Conservation (phyloP, 2,888 invertebrate genomes). For the Muschampia plurimacula region DNA sequence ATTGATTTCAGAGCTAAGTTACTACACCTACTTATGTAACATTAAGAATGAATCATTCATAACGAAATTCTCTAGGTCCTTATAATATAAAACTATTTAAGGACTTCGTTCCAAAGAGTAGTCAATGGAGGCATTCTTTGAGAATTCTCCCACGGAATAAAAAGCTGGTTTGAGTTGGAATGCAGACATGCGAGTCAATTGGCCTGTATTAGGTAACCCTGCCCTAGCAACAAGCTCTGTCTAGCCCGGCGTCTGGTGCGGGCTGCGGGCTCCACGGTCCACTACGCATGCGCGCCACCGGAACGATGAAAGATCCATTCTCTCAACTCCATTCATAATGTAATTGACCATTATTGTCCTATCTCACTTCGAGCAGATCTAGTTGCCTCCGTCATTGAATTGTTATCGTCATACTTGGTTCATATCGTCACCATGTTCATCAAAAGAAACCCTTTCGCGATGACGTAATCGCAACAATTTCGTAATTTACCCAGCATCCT, state of each 20-base stretch:
- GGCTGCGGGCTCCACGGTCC: conserved; percentile 19
- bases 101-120: background rate
- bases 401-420: background rate
- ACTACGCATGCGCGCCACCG: conserved; percentile 42
- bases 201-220: conserved; percentile 30
- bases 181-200: conserved; percentile 11
- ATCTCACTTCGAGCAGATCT: background rate
- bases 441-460: conserved; percentile 34
- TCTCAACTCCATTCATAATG: conserved; percentile 31
- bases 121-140: background rate
- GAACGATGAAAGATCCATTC: conserved; percentile 33
- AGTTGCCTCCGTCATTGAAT: conserved; percentile 1
- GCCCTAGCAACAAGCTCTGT: conserved; percentile 35
- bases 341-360: background rate
- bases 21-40: background rate
- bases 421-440: conserved; percentile 3
- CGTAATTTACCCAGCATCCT: conserved; percentile 18
- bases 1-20: background rate
- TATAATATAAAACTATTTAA: background rate
- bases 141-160: conserved; percentile 18
- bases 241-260: conserved; percentile 41
- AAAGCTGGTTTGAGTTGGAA: conserved; percentile 15
- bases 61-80: background rate
- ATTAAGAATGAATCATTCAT: no score
- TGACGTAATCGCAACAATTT: conserved; percentile 30